These are phyloP conservation scores for Chelon auratus DNA, from an alignment of 2,797 vertebrate genomes.

Conservation along the genomic window DNA sequence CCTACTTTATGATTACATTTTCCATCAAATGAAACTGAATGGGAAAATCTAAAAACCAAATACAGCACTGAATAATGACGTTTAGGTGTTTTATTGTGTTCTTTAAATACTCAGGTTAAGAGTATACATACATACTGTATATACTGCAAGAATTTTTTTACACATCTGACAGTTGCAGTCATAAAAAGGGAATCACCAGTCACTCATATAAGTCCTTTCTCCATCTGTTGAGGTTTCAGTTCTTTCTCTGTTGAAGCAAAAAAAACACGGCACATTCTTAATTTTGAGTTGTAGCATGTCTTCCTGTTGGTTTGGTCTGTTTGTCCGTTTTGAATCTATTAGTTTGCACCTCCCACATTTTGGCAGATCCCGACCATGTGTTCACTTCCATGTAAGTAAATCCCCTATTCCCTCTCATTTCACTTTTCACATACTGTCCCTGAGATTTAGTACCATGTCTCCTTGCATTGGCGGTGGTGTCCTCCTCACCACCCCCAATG, in stretches of 20 bases:
- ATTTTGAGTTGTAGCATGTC: slow-evolving; percentile 68
- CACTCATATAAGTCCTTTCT: background rate
- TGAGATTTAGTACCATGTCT: slow-evolving; percentile 10
- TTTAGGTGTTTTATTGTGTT: background rate
- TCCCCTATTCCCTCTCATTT: slow-evolving; percentile 58
- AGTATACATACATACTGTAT: background rate
- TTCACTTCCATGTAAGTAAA: slow-evolving; percentile 82
- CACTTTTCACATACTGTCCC: slow-evolving; percentile 13
- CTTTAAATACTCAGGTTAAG: background rate
- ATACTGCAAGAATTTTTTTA: background rate
- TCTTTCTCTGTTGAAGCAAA: slow-evolving; percentile 6
- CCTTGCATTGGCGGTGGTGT: background rate
- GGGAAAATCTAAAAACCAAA: background rate
- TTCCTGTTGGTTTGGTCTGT: slow-evolving; percentile 61
- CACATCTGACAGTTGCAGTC: background rate
- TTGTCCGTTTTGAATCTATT: slow-evolving; percentile 57
- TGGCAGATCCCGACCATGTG: slow-evolving; percentile 73
- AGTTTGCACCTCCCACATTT: slow-evolving; percentile 72
- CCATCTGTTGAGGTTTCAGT: slow-evolving; percentile 1
- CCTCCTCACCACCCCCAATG: background rate
- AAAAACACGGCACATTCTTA: slow-evolving; percentile 12
- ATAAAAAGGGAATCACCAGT: background rate
- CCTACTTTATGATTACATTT: slow-evolving; percentile 41
- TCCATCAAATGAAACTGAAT: background rate
- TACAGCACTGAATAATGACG: background rate